Percentiles rank a stretch among this genome's conserved stretches.
Evolutionary conservation across 2,797 vertebrate species (phyloP).

Genomic region (Schizopygopsis malacanthus): DNA sequence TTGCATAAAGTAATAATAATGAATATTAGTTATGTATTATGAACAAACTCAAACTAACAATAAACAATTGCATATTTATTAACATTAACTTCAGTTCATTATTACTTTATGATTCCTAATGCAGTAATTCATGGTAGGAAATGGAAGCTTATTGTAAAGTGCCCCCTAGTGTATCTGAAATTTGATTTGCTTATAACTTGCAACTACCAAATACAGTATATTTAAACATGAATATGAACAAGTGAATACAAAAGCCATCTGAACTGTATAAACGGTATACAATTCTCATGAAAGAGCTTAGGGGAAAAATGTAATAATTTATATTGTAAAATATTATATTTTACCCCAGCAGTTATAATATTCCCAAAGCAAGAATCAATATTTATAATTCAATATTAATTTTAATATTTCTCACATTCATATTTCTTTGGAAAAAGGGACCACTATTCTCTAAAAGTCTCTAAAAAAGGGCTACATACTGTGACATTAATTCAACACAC

Average conservation of each 20-base stretch:
- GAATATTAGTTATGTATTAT: neutral
- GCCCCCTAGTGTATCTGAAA: neutral
- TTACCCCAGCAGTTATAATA: neutral
- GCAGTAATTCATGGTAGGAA: neutral
- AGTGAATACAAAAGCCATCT: neutral
- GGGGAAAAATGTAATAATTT: fast-evolving
- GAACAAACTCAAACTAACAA: neutral
- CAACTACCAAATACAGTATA: neutral
- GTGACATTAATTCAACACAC: conserved; percentile 20
- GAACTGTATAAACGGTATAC: neutral
- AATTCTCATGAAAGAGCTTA: neutral
- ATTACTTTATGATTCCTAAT: neutral
- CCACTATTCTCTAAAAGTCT: neutral
- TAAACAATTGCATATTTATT: neutral
- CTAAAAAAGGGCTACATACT: neutral
- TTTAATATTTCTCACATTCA: neutral
- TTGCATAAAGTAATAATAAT: neutral
- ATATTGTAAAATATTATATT: neutral
- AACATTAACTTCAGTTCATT: neutral
- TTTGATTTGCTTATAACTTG: neutral
- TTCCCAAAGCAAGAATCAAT: neutral
- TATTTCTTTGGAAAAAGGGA: neutral
- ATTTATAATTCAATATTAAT: neutral
- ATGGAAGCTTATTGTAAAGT: neutral
- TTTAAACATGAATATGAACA: neutral